A percentile compares a stretch with the other conserved stretches of the same genome.
Evolutionary conservation across 1,140 invertebrate species (phyloP).

Genomic region (Danaus melanippus): DNA sequence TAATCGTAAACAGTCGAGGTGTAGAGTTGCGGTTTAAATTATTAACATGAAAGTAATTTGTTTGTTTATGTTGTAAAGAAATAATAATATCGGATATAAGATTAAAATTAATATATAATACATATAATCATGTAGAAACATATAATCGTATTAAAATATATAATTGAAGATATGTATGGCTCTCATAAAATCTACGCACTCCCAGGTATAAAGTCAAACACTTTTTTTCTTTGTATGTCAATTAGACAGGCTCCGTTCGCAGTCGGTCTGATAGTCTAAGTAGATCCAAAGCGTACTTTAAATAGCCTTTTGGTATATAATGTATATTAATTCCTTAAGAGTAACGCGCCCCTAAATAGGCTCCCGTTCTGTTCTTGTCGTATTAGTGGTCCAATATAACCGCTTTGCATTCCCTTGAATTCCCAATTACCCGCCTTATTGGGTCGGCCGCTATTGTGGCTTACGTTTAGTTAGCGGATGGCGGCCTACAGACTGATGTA

Average conservation of each 20-base stretch:
- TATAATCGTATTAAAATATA: no score
- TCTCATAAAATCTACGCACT: no score
- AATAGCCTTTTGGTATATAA: constrained; percentile 7
- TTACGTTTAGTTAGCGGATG: constrained; percentile 26
- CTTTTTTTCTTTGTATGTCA: no score
- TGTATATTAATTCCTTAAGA: constrained; percentile 21
- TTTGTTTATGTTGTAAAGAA: constrained; percentile 19
- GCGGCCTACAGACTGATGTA: constrained; percentile 11
- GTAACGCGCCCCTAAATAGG: constrained; percentile 22
- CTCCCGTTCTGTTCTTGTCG: constrained; percentile 29
- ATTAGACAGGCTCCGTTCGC: no score
- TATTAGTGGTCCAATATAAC: constrained; percentile 29
- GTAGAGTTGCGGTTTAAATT: constrained; percentile 36
- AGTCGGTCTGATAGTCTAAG: background rate
- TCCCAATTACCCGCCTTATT: constrained; percentile 54
- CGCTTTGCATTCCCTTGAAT: constrained; percentile 38
- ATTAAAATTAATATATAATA: no score
- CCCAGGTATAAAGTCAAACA: no score
- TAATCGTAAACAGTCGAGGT: constrained; percentile 29
- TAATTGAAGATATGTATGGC: no score
- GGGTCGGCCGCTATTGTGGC: constrained; percentile 37
- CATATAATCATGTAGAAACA: no score
- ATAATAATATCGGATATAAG: no score
- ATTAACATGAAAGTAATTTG: constrained; percentile 44
- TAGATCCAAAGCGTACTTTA: background rate